phyloP scores from a whole-genome alignment of 2,797 vertebrate genomes.

The Podarcis siculus region DNA sequence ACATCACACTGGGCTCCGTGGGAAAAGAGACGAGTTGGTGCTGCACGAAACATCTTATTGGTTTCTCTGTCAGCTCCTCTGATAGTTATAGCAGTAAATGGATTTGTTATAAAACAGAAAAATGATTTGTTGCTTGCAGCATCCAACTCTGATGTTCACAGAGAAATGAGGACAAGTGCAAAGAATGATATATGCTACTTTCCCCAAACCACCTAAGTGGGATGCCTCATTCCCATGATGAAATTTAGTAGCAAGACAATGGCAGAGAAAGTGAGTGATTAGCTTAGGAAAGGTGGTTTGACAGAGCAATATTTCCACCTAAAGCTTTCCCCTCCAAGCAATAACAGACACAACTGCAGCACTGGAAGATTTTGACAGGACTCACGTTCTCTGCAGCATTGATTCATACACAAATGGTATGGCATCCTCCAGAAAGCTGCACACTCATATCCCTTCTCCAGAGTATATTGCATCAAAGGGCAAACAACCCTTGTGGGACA shows the following conservation, averaged over 20 bases:
- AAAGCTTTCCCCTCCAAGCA: constrained; percentile 1
- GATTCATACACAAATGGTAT: neutral
- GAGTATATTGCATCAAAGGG: neutral
- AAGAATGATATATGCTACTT: constrained; percentile 11
- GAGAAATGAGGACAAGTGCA: neutral
- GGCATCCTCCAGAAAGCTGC: neutral
- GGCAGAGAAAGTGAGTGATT: constrained; percentile 7
- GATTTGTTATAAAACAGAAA: neutral
- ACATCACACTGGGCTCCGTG: neutral
- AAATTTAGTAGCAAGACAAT: constrained; percentile 9
- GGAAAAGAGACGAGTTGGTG: neutral
- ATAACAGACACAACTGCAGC: neutral
- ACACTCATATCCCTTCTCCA: neutral
- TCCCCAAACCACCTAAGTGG: neutral
- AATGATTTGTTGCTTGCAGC: neutral
- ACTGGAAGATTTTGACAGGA: neutral
- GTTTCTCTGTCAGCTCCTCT: neutral
- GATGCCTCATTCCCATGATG: neutral
- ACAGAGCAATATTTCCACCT: neutral
- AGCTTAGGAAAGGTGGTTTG: neutral
- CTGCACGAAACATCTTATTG: neutral
- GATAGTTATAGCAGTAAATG: neutral
- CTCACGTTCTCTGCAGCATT: neutral
- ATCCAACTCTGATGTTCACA: neutral
- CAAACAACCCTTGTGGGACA: neutral